Conservation (phyloP, 1,140 invertebrate species). For the Pararge aegeria region DNA sequence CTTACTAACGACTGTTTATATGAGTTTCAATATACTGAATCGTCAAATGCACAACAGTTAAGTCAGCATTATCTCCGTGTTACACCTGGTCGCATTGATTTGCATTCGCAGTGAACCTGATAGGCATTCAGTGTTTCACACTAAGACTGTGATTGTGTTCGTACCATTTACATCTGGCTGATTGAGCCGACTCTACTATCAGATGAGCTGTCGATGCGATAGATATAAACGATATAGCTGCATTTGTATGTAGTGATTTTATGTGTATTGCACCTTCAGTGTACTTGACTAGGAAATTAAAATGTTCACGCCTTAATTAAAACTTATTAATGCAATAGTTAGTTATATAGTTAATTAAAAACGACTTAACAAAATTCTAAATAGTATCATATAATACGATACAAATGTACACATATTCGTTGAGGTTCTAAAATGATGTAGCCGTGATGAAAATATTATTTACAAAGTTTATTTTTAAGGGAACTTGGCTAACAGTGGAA, state of each 20-base stretch:
- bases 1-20: conserved; percentile 7
- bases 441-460: too few species aligned
- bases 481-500: too few species aligned
- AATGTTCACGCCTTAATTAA: too few species aligned
- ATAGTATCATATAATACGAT: too few species aligned
- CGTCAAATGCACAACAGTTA: conserved; percentile 41
- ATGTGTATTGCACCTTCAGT: not conserved
- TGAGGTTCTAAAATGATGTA: too few species aligned
- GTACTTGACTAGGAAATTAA: too few species aligned
- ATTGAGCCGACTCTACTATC: conserved; percentile 21
- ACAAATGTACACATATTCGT: too few species aligned
- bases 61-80: conserved; percentile 50
- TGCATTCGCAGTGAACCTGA: conserved; percentile 57
- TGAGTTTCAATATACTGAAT: conserved; percentile 16
- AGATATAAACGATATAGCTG: conserved; percentile 16
- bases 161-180: conserved; percentile 34
- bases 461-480: too few species aligned
- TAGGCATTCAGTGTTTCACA: conserved; percentile 52
- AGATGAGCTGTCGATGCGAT: conserved; percentile 4
- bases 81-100: conserved; percentile 65
- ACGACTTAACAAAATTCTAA: too few species aligned
- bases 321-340: too few species aligned
- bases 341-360: too few species aligned
- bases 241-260: conserved; percentile 10
- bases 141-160: conserved; percentile 38